Base-by-base conservation (phyloP, 2,888 invertebrate species). In the Pseudococcus longispinus region DNA sequence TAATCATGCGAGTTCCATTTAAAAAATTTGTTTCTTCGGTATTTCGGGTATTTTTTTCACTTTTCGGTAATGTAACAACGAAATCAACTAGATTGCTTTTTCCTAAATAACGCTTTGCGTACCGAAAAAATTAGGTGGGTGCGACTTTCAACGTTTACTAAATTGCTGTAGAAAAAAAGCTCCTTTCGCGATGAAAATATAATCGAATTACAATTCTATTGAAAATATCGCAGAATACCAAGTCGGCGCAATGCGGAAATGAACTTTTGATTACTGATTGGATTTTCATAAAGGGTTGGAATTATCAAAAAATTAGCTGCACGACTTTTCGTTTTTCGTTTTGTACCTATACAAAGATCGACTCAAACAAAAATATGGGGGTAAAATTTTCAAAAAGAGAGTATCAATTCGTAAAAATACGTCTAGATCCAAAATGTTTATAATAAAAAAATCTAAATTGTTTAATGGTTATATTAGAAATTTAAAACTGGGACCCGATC, bases 1-100 rank as follows among this genome's bases (percentile, higher is more conserved):
- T 29, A 70, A 70, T 70, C 60, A 60, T 60, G 60, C 60, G 70
- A 26, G 70, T 70, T 70, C 70, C 70, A 70, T 70, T 70, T 70
- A 70, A 70, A 70, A 70, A 70, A 70, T 70, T 70, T 70, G 70
- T 70, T 70, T 70, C 70, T 23, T 60, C 23, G 60, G 60, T 60
- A 60, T 60, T 60, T 60, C 11, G 60, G 70, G 70, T 70, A 70
- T 29, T 70, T 70, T 70, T 70, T 70, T 70, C 70, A 18, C 70
- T 70, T 15, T 29, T 70, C 70, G 70, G 29, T 70, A 29, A 70
- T 29, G 70, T 29, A 70, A 29, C 26, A 70, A 70, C 70, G 29
- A 70, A 70, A 70, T 70, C 70, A 70, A 70, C 70, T 70, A 70
- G 70, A 70, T 70, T 70, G 70, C 70, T 70, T 70, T 70, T 70